Evolutionary conservation across 2,797 vertebrate species (phyloP).

Genomic region (Monodelphis domestica): DNA sequence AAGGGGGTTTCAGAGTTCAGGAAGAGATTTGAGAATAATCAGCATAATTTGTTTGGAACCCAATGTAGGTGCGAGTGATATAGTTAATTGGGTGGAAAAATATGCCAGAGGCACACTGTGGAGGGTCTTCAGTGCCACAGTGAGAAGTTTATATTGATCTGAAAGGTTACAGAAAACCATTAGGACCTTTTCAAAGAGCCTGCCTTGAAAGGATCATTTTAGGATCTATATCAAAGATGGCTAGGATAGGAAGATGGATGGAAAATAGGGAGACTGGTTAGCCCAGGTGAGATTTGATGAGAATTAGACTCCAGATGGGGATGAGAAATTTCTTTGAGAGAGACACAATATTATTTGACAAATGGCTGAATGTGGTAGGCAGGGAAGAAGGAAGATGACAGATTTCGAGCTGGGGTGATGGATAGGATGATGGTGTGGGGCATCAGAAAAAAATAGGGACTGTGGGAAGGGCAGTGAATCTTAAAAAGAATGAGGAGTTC

Average conservation of each 20-base stretch:
- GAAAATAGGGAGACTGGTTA: not conserved
- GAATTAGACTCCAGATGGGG: not conserved
- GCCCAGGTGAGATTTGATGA: not conserved
- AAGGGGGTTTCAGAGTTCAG: not conserved
- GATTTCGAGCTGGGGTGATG: too few relatives aligned
- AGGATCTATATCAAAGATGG: not conserved
- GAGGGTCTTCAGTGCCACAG: not conserved
- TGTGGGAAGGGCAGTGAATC: not conserved
- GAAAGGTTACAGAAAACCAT: not conserved
- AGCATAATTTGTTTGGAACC: not conserved
- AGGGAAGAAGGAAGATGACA: not conserved
- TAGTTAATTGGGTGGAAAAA: not conserved
- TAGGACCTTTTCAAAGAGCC: not conserved
- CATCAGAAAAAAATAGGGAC: too few relatives aligned
- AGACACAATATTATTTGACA: not conserved
- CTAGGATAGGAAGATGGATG: not conserved
- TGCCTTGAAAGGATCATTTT: not conserved
- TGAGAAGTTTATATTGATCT: not conserved
- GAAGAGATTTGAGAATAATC: not conserved
- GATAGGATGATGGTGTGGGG: not conserved
- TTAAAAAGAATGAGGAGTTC: not conserved
- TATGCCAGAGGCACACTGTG: not conserved
- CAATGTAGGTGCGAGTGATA: not conserved
- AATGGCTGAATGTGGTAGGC: not conserved
- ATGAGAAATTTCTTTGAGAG: not conserved